These are phyloP conservation scores for Eucera pruinosa DNA, from an alignment of 2,888 invertebrate genomes.

Conservation along the genomic window DNA sequence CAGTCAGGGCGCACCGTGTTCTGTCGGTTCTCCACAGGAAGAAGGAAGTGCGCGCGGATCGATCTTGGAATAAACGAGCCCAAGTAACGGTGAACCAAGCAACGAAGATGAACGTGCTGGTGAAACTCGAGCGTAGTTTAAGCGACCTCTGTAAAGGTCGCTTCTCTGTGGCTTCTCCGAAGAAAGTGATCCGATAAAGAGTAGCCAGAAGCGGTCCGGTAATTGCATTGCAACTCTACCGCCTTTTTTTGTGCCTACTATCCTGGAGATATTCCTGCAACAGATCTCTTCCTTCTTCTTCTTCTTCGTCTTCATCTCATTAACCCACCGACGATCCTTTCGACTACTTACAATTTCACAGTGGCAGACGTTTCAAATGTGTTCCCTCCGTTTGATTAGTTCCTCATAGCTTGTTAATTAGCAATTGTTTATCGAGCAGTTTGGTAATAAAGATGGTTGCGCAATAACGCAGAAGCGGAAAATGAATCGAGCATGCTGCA, in stretches of 20 bases:
- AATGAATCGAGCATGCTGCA: too few relatives aligned
- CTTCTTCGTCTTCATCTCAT: too few relatives aligned
- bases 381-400: too few relatives aligned
- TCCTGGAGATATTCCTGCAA: neutral
- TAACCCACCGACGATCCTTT: neutral
- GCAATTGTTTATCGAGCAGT: conserved; percentile 5
- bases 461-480: neutral
- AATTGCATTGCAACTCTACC: conserved; percentile 28
- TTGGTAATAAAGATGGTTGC: conserved; percentile 1
- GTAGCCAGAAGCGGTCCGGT: conserved; percentile 25
- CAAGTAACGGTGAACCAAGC: conserved; percentile 45
- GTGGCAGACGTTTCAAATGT: too few relatives aligned
- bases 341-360: neutral
- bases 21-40: conserved; percentile 46
- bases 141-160: conserved; percentile 82
- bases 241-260: neutral
- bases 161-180: conserved; percentile 70
- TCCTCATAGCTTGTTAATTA: neutral
- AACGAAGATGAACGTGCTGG: conserved; percentile 63
- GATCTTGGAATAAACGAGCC: conserved; percentile 52
- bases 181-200: conserved; percentile 78
- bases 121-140: conserved; percentile 80
- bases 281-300: neutral
- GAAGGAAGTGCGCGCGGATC: conserved; percentile 62
- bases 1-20: conserved; percentile 30